Base-by-base conservation (phyloP, 2,113 vertebrate species). In the Ammodramus savannarum region DNA sequence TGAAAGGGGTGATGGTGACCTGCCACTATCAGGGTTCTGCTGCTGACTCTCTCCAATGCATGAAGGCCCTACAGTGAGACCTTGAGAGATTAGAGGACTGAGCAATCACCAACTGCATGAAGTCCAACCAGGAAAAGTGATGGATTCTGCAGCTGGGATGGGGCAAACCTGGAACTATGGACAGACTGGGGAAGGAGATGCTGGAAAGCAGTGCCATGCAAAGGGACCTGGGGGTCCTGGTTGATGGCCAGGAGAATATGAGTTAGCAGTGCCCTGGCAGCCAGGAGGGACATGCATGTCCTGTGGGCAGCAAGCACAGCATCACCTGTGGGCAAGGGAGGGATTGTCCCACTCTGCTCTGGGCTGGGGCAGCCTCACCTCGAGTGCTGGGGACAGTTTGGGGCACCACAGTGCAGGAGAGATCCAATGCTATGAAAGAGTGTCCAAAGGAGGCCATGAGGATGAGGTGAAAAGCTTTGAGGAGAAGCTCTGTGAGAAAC, bases 121-220 rank as follows among this genome's bases (percentile, higher is more conserved):
- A 38, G 4, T 7, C 17, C n/a, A 63, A 15, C 29, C 12, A 55
- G 49, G 12, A 11, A 18, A 55, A 73, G 27, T 22, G 22, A 18
- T 0, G 0, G n/a, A 38, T 46, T 38, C 22, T 55, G 27, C 27
- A 22, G 2, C 11, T n/a, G n/a, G 23, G 29, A 19, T 39, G 49
- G 7, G 49, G 12, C 58, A 74, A 46, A n/a, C 29, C 22, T 8
- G 18, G 27, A n/a, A 7, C 27, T n/a, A 1, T 23, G 27, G 39
- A 22, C 27, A n/a, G 29, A 39, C 15, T 65, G 29, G 29, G 27
- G n/a, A 73, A 46, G 19, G 29, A 73, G 68, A 46, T 21, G 48
- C 27, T 63, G 58, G n/a, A 55, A 27, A 73, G 9, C n/a, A n/a
- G 39, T 27, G 48, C 22, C 58, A 46, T 11, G 22, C 21, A 44